These are phyloP conservation scores for Epinephelus moara DNA, from an alignment of 2,113 vertebrate species.

Conservation along the genomic window DNA sequence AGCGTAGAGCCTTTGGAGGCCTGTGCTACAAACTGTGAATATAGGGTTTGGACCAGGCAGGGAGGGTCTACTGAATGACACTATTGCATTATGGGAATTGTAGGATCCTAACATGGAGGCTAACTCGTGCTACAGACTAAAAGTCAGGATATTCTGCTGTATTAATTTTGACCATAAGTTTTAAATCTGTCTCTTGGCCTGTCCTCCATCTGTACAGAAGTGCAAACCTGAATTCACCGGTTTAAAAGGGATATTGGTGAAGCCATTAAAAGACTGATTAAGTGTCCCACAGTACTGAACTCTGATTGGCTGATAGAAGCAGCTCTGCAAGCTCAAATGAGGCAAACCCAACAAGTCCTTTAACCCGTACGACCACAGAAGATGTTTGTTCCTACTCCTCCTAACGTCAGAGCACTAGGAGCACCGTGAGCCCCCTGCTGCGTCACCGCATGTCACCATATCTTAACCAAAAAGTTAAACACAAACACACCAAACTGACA, in stretches of 20 bases:
- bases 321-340: neutral
- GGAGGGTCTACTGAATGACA: neutral
- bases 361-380: too few species aligned
- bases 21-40: neutral
- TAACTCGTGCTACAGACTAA: neutral
- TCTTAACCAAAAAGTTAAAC: too few species aligned
- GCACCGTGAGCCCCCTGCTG: too few species aligned
- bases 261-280: neutral
- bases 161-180: neutral
- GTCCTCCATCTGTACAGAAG: neutral
- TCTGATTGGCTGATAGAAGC: constrained; percentile 2
- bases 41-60: neutral
- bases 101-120: neutral
- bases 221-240: neutral
- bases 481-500: too few species aligned
- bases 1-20: too few species aligned
- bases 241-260: neutral
- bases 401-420: too few species aligned
- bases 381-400: too few species aligned
- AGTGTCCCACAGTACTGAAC: neutral
- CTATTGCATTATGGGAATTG: neutral
- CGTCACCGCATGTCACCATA: too few species aligned
- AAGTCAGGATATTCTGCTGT: neutral
- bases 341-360: too few species aligned
- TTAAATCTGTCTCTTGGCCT: neutral